Conservation (phyloP, 2,797 vertebrate genomes). For the Phrynocephalus vlangalii region DNA sequence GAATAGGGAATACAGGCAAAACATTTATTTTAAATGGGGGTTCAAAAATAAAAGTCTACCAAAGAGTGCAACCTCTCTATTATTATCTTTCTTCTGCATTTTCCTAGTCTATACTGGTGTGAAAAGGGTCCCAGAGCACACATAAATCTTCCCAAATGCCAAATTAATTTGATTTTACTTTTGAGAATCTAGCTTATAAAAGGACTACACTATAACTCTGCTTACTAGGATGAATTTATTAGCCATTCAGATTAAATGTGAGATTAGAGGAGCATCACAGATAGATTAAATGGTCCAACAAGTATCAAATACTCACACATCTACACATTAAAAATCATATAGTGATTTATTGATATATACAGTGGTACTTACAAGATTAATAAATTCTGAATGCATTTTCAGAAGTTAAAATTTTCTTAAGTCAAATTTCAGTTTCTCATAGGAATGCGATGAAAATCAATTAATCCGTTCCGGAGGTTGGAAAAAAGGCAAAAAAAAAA, state of each 20-base stretch:
- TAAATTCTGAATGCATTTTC: too few relatives aligned
- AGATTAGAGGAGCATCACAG: slow-evolving; percentile 59
- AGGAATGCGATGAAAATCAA: too few relatives aligned
- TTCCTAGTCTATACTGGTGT: not conserved
- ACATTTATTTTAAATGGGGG: not conserved
- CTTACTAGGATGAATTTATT: slow-evolving; percentile 52
- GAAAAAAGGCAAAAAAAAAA: too few relatives aligned
- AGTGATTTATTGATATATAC: too few relatives aligned
- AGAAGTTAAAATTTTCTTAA: too few relatives aligned
- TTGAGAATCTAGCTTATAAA: not conserved
- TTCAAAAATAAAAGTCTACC: not conserved
- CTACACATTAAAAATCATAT: not conserved
- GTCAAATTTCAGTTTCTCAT: too few relatives aligned
- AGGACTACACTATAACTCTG: slow-evolving; percentile 12
- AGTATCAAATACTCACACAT: slow-evolving; percentile 8
- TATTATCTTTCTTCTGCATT: not conserved
- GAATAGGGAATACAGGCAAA: not conserved
- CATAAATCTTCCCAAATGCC: not conserved
- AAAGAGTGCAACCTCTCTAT: not conserved
- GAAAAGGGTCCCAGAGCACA: not conserved
- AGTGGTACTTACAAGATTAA: too few relatives aligned
- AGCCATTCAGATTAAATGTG: slow-evolving; percentile 60
- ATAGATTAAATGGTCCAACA: slow-evolving; percentile 59
- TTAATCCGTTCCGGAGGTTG: too few relatives aligned
- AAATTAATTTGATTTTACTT: slow-evolving; percentile 13